Evolutionary conservation across 1,140 invertebrate genomes (phyloP).

Genomic region (Chironomus striatipennis): DNA sequence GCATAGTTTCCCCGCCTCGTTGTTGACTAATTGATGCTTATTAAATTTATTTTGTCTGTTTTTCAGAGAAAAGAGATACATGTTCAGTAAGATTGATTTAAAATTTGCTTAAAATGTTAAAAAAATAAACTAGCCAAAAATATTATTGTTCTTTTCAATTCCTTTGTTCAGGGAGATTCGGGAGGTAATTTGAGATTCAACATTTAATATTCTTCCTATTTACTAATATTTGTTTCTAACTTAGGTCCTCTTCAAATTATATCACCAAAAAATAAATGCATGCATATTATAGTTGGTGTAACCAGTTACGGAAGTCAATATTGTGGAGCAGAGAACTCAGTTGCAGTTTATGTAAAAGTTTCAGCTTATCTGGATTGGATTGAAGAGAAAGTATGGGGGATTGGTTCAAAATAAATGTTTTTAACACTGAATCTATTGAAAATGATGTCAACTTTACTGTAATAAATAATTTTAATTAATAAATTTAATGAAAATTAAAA

Average conservation of each 20-base stretch:
- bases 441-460: too few species aligned
- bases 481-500: not conserved
- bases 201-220: too few species aligned
- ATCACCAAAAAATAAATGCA: conserved; percentile 38
- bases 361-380: conserved; percentile 55
- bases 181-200: conserved; percentile 40
- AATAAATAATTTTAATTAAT: too few species aligned
- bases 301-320: conserved; percentile 69
- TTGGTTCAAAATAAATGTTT: too few species aligned
- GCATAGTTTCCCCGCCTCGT: too few species aligned
- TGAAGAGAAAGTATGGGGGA: conserved; percentile 33
- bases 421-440: too few species aligned
- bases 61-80: not conserved
- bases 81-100: not conserved
- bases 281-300: conserved; percentile 49
- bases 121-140: too few species aligned
- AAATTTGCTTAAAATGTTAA: too few species aligned
- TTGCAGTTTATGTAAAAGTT: conserved; percentile 54
- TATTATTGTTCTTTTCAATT: too few species aligned
- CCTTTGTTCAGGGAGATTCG: conserved; percentile 42
- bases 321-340: conserved; percentile 46
- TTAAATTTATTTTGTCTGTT: not conserved
- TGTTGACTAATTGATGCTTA: too few species aligned
- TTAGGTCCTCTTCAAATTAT: conserved; percentile 43
- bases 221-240: too few species aligned